Percentiles rank a stretch among this genome's conserved stretches.
phyloP scores from a whole-genome alignment of 2,113 vertebrate genomes.

The Albula goreensis region DNA sequence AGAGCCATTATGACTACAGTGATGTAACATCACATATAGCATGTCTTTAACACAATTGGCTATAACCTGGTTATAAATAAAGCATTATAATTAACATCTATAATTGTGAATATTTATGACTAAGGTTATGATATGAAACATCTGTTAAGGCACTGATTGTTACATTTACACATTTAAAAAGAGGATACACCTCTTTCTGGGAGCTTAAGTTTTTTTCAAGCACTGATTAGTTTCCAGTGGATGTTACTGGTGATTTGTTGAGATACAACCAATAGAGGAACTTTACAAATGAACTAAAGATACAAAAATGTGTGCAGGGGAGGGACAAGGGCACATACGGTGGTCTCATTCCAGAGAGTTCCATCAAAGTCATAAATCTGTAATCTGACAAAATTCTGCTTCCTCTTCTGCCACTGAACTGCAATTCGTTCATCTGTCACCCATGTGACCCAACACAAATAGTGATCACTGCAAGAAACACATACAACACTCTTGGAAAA shows the following conservation, averaged over 20 bases:
- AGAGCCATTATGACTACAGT: too few relatives aligned
- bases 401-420: conserved; percentile 88
- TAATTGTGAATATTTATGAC: too few relatives aligned
- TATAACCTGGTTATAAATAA: too few relatives aligned
- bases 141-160: too few relatives aligned
- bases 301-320: not conserved
- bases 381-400: conserved; percentile 85
- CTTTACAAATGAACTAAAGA: not conserved
- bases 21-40: too few relatives aligned
- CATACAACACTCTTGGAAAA: conserved; percentile 36
- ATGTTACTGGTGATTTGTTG: not conserved
- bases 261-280: not conserved
- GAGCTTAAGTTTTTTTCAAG: too few relatives aligned
- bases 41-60: too few relatives aligned
- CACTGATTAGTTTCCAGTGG: not conserved
- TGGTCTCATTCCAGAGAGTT: conserved; percentile 77
- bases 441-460: conserved; percentile 91
- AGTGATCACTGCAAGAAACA: conserved; percentile 81
- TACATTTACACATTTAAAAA: too few relatives aligned
- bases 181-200: too few relatives aligned
- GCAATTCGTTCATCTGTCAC: conserved; percentile 82
- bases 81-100: too few relatives aligned
- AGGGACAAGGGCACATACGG: conserved; percentile 66
- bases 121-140: too few relatives aligned
- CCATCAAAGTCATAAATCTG: conserved; percentile 85